Evolutionary conservation across 2,797 vertebrate genomes (phyloP), one percentile per base, ranked within the genome.

Genomic region (Chaetophractus vellerosus): DNA sequence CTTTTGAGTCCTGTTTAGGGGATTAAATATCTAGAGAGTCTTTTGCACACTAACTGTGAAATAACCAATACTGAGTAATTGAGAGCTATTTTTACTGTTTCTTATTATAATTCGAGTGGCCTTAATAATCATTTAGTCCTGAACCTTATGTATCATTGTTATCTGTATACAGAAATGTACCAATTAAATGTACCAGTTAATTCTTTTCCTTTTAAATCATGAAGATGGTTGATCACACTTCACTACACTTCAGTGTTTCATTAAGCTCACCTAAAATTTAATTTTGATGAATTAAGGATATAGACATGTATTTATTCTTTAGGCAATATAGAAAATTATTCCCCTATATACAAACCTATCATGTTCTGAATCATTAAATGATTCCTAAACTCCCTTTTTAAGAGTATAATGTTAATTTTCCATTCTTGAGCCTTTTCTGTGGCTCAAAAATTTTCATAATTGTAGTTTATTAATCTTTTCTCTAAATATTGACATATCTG

Each of bases 71-170:
- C 61, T 94, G 41, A 50, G 14, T 80, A 79, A 38, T n/a, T 38
- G 72, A 9, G 36, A 92, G 36, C 28, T 88, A 36, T 33, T 76
- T 55, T 69, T 84, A 84, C 61, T 68, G 0, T 95, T 66, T 96
- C 55, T 88, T 88, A 10, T 78, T 89, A 72, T 41, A 95, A 78
- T 84, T 81, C 95, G 96, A 95, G 52, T 19, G 38, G 89, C 84
- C 95, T 96, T 95, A 95, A 74, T 94, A 63, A 92, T 59, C 24
- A 21, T 87, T 94, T 33, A 89, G 41, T 85, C 28, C 21, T 79
- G 74, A 82, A 72, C 12, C 18, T 75, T 66, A 41, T 64, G 9
- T 88, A 63, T 71, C 38, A 36, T 33, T 89, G 61, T 7, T 79
- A 80, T 89, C 66, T 89, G n/a, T 94, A 66, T 72, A 18, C 15